These are phyloP conservation scores for Saguinus midas DNA, from an alignment of 2,113 vertebrate genomes.

Conservation along the genomic window DNA sequence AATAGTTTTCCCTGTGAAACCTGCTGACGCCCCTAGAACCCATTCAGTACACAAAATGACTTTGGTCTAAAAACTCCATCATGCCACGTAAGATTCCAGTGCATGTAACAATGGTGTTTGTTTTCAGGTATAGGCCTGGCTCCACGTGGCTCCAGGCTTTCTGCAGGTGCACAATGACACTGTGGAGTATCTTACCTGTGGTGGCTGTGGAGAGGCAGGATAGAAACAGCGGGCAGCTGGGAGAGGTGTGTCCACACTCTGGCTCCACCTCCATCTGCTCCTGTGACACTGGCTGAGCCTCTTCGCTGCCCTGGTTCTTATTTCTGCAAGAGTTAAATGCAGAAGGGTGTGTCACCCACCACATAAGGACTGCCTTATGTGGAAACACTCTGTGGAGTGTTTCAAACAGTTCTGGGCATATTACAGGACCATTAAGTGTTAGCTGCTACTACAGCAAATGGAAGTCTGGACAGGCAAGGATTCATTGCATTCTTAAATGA, in stretches of 20 bases:
- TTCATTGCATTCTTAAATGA: too few relatives aligned
- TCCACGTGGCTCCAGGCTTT: fast-evolving
- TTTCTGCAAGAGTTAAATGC: too few relatives aligned
- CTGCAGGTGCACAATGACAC: too few relatives aligned
- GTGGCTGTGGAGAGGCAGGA: fast-evolving
- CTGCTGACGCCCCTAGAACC: neutral
- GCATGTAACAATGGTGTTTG: fast-evolving
- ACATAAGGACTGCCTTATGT: fast-evolving
- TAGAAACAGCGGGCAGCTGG: neutral
- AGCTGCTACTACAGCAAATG: fast-evolving
- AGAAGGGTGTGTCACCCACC: fast-evolving
- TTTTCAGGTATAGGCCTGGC: fast-evolving
- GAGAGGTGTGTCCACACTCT: fast-evolving
- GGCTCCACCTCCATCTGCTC: neutral
- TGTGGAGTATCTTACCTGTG: fast-evolving
- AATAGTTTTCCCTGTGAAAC: fast-evolving
- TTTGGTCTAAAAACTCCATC: too few relatives aligned
- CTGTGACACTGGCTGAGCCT: fast-evolving
- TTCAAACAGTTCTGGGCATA: neutral
- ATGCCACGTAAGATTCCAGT: fast-evolving
- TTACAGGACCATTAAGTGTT: fast-evolving
- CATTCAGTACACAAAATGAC: fast-evolving
- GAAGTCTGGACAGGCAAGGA: fast-evolving
- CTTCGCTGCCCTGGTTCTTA: too few relatives aligned
- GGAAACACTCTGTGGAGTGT: too few relatives aligned